Evolutionary conservation across 1,140 invertebrate species (phyloP).

Genomic region (Andricus grossulariae): DNA sequence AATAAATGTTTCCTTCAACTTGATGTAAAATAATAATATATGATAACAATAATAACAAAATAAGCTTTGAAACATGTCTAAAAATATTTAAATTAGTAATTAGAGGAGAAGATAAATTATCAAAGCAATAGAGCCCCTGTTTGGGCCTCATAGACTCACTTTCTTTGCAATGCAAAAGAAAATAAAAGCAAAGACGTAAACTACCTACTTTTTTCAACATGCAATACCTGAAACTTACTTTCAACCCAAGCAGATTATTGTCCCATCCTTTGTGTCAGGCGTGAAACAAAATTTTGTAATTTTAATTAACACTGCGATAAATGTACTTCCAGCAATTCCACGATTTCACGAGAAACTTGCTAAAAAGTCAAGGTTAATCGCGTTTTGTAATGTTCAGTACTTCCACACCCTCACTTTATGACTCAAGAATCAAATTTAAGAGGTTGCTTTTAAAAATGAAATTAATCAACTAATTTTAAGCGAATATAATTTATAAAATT

Average conservation of each 20-base stretch:
- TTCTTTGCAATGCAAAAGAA: neutral
- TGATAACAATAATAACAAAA: no score
- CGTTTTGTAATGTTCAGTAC: neutral
- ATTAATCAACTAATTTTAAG: neutral
- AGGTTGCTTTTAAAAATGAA: neutral
- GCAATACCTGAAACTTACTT: constrained; percentile 55
- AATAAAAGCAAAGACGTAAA: constrained; percentile 14
- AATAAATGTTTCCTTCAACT: no score
- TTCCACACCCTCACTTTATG: constrained; percentile 4
- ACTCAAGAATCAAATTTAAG: neutral
- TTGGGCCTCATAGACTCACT: neutral
- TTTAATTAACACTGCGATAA: constrained; percentile 30
- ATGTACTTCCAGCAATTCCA: constrained; percentile 23
- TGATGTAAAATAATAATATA: no score
- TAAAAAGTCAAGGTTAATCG: constrained; percentile 25
- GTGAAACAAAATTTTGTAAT: constrained; percentile 56
- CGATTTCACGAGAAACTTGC: constrained; percentile 13
- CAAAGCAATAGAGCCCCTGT: neutral
- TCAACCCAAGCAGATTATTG: constrained; percentile 44
- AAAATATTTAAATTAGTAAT: neutral
- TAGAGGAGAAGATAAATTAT: neutral
- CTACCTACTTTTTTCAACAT: neutral
- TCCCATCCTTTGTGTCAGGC: constrained; percentile 59
- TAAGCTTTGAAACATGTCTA: no score
- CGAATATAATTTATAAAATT: constrained; percentile 15